Evolutionary conservation across 1,140 invertebrate genomes (phyloP).

Genomic region (Calosoma granatense): DNA sequence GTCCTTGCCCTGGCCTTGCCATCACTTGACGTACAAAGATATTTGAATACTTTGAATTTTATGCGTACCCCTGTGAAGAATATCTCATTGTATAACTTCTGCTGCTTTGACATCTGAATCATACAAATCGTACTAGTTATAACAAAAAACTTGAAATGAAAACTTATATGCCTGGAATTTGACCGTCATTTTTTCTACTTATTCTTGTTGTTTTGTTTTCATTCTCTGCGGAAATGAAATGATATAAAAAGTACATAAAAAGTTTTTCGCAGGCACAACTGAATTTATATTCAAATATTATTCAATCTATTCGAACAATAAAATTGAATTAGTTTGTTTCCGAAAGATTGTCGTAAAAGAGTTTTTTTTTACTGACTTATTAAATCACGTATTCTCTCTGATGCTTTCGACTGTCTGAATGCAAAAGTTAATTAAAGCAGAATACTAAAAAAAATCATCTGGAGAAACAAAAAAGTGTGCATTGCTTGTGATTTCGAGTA

Average conservation of each 20-base stretch:
- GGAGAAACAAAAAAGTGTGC: too few relatives aligned
- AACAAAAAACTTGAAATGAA: neutral
- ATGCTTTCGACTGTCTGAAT: too few relatives aligned
- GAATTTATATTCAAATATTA: neutral
- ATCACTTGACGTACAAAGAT: neutral
- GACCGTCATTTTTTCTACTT: neutral
- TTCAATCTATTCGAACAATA: neutral
- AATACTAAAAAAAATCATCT: too few relatives aligned
- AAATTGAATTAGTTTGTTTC: too few relatives aligned
- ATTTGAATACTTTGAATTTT: constrained; percentile 4
- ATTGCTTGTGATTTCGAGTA: too few relatives aligned
- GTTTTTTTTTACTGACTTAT: too few relatives aligned
- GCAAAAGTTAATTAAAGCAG: too few relatives aligned
- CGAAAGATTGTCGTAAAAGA: too few relatives aligned
- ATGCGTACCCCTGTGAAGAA: neutral
- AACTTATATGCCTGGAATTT: neutral
- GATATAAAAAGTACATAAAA: too few relatives aligned
- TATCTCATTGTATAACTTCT: neutral
- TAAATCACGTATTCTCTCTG: too few relatives aligned
- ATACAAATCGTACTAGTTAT: constrained; percentile 2
- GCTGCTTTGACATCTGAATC: neutral
- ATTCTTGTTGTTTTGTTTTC: neutral
- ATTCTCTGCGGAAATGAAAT: too few relatives aligned
- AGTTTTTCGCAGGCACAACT: neutral
- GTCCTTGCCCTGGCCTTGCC: neutral